These are phyloP conservation scores for Rhinopomastus cyanomelas DNA, from an alignment of 2,113 vertebrate genomes.

Conservation along the genomic window DNA sequence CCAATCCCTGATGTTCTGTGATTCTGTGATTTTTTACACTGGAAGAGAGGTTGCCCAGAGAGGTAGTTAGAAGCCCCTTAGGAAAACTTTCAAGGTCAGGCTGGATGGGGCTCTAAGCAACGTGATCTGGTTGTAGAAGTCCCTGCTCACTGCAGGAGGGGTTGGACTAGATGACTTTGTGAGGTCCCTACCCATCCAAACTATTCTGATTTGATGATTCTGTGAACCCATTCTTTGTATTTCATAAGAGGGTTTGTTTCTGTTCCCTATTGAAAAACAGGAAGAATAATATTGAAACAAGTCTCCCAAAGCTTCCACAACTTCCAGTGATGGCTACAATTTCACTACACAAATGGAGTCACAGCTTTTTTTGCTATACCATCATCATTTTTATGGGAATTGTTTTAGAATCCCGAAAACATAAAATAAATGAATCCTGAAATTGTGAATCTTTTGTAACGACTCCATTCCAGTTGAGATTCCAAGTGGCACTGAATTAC, in stretches of 20 bases:
- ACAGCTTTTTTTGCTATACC: not conserved
- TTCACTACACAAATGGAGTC: not conserved
- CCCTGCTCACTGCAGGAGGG: too few species aligned
- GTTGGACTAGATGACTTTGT: too few species aligned
- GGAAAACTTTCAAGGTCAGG: too few species aligned
- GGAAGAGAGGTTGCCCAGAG: too few species aligned
- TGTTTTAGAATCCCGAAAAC: constrained; percentile 52
- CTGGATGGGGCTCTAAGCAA: too few species aligned
- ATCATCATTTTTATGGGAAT: constrained; percentile 25
- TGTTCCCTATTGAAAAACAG: not conserved
- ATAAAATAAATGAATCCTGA: constrained; percentile 61
- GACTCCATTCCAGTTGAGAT: constrained; percentile 8
- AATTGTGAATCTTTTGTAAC: constrained; percentile 38
- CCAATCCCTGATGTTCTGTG: too few species aligned
- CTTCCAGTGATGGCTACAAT: not conserved
- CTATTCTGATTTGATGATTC: too few species aligned
- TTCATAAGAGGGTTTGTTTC: not conserved
- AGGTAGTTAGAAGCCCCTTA: too few species aligned
- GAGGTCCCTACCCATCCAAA: too few species aligned
- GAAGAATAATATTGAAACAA: not conserved
- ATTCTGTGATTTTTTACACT: too few species aligned
- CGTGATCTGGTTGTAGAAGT: too few species aligned
- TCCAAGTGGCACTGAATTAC: constrained; percentile 49
- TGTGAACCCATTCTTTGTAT: not conserved
- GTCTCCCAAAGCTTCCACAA: not conserved